A percentile compares a stretch with the other conserved stretches of the same genome.
phyloP scores from a whole-genome alignment of 2,113 vertebrate species.

The Agelaius phoeniceus region DNA sequence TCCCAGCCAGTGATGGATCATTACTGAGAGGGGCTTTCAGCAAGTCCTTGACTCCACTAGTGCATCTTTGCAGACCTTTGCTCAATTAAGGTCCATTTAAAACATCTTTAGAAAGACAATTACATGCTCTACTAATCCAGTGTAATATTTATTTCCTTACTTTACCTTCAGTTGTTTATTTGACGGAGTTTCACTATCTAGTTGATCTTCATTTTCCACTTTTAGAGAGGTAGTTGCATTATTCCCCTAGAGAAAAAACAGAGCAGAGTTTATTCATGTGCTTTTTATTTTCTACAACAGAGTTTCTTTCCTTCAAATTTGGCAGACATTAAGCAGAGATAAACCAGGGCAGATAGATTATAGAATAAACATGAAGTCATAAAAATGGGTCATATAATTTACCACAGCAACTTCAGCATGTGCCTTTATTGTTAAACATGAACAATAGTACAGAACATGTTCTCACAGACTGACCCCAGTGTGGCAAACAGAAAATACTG shows the following conservation, averaged over 20 bases:
- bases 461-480: neutral
- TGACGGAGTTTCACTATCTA: slow-evolving; percentile 49
- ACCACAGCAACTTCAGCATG: neutral
- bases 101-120: neutral
- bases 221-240: slow-evolving; percentile 63
- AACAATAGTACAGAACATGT: neutral
- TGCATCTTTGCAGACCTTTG: neutral
- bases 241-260: slow-evolving; percentile 45
- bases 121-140: neutral
- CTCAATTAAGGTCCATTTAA: neutral
- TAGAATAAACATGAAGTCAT: neutral
- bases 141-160: neutral
- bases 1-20: neutral
- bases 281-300: neutral
- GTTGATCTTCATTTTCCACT: slow-evolving; percentile 51
- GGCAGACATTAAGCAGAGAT: neutral
- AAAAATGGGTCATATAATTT: neutral
- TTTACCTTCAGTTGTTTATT: slow-evolving; percentile 48
- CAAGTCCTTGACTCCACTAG: neutral
- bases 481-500: neutral
- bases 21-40: neutral
- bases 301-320: neutral
- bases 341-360: neutral
- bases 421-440: neutral
- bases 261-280: neutral